Evolutionary conservation across 2,797 vertebrate genomes (phyloP), one percentile per base, ranked within the genome.

Genomic region (Esox masquinongy): DNA sequence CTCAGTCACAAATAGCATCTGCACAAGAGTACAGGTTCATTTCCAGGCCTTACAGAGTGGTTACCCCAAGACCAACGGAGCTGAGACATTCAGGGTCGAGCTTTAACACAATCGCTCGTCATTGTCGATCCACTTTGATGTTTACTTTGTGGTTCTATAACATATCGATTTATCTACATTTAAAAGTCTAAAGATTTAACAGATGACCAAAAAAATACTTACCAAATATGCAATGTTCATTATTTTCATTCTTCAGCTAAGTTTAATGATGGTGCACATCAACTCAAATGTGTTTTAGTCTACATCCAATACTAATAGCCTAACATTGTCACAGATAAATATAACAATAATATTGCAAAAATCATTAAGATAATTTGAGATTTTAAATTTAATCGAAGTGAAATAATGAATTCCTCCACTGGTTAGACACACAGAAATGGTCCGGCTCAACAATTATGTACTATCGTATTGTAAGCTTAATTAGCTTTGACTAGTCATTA

Each of bases 401-500:
- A 51, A 70, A 70, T 70, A 0, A 70, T 4, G 69, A 47, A 0
- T 11, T n/a, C 17, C 26, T 72, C 53, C 26, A 70, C 16, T 80
- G 70, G 22, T 47, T 80, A 56, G 43, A 70, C 39, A 53, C 31
- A 70, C 9, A 1, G 19, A 69, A n/a, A 34, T 34, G 64, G 50
- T 19, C n/a, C 2, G 26, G 63, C 43, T 74, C 31, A 66, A 74
- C 64, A 81, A 73, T 56, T 72, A 43, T 77, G 36, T 31, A 61
- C 22, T 26, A 49, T 70, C 63, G 29, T 14, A 3, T n/a, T 19
- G 4, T 56, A 59, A 56, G 68, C 51, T 49, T 72, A 16, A 76
- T 79, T 68, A 72, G 34, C 22, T 73, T 56, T 69, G 16, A 71
- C 70, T 71, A 50, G 74, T 26, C 34, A 74, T 81, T 64, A 75